A percentile compares a stretch with the other conserved stretches of the same genome.
Conservation (phyloP, 1,140 invertebrate genomes). For the Drosophila rufa region DNA sequence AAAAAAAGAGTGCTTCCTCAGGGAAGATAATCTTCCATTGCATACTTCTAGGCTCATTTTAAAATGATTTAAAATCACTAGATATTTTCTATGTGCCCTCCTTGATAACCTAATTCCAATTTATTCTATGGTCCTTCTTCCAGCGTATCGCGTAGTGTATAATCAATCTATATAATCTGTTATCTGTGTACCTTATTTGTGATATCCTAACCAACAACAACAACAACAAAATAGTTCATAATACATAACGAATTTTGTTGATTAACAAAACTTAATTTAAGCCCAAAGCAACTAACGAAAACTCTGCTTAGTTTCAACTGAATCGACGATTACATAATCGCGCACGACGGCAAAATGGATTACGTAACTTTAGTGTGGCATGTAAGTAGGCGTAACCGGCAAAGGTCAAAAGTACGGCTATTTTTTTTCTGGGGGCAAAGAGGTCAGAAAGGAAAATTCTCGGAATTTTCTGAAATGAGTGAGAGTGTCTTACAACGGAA, state of each 20-base stretch:
- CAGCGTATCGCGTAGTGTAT: conserved; percentile 65
- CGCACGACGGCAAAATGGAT: conserved; percentile 59
- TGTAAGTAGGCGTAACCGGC: conserved; percentile 50
- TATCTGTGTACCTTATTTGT: conserved; percentile 83
- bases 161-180: conserved; percentile 59
- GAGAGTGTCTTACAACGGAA: not conserved
- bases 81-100: too few species aligned
- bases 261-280: conserved; percentile 45
- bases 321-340: conserved; percentile 57
- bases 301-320: conserved; percentile 6
- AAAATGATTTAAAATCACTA: not conserved
- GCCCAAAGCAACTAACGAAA: conserved; percentile 21
- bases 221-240: conserved; percentile 35
- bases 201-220: conserved; percentile 70
- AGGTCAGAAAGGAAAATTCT: not conserved
- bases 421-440: not conserved
- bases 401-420: conserved; percentile 46
- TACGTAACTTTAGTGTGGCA: conserved; percentile 63
- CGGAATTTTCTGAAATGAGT: not conserved
- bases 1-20: too few species aligned
- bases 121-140: conserved; percentile 7
- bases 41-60: too few species aligned
- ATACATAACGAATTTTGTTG: conserved; percentile 48
- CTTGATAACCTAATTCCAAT: not conserved
- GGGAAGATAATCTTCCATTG: not conserved